phyloP scores from a whole-genome alignment of 2,113 vertebrate genomes.

The Boleophthalmus pectinirostris region DNA sequence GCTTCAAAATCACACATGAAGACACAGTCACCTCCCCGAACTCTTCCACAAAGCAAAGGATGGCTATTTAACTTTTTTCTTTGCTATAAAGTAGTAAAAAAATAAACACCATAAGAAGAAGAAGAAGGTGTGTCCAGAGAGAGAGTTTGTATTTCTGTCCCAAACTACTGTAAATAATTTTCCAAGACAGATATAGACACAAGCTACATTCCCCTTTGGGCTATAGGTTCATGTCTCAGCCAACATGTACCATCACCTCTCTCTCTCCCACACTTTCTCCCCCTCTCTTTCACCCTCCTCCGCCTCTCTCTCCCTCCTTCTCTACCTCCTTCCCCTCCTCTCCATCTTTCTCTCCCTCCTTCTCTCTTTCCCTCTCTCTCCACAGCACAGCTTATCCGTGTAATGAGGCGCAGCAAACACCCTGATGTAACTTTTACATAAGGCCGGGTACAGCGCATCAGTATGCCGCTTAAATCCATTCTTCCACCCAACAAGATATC shows the following conservation, averaged over 20 bases:
- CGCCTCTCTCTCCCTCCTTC: too few relatives aligned
- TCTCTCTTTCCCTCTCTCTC: not conserved
- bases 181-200: not conserved
- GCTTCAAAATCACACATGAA: too few relatives aligned
- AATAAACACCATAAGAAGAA: too few relatives aligned
- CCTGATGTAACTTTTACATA: constrained; percentile 73
- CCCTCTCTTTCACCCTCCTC: not conserved
- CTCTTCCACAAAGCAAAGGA: too few relatives aligned
- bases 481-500: constrained; percentile 78
- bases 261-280: constrained; percentile 1
- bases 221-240: constrained; percentile 8
- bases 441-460: constrained; percentile 62
- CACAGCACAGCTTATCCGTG: constrained; percentile 23
- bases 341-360: too few relatives aligned
- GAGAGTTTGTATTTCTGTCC: not conserved
- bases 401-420: constrained; percentile 64
- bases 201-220: not conserved
- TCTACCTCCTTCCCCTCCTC: too few relatives aligned
- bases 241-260: constrained; percentile 1
- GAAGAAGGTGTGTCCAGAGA: too few relatives aligned
- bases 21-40: too few relatives aligned
- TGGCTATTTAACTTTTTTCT: too few relatives aligned
- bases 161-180: not conserved
- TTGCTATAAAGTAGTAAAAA: too few relatives aligned
- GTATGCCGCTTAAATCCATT: constrained; percentile 74